These are phyloP conservation scores for Myxocyprinus asiaticus DNA, from an alignment of 2,113 vertebrate genomes.

Conservation along the genomic window DNA sequence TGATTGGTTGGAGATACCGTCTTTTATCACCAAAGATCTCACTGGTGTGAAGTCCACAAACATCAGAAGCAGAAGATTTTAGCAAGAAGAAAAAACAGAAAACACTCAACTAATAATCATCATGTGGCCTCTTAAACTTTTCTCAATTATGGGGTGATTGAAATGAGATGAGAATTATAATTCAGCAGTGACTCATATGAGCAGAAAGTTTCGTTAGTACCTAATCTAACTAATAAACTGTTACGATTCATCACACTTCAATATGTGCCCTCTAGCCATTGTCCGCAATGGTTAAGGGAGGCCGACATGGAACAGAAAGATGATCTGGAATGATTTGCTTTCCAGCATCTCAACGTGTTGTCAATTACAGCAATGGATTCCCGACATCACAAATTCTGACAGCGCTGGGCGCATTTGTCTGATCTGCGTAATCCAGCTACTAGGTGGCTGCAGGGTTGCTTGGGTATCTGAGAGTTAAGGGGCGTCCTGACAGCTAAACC, in stretches of 20 bases:
- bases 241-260: slow-evolving; percentile 64
- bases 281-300: slow-evolving; percentile 69
- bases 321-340: slow-evolving; percentile 75
- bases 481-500: slow-evolving; percentile 66
- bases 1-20: no score
- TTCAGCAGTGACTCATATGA: not conserved
- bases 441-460: slow-evolving; percentile 65
- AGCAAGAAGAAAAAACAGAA: no score
- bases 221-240: slow-evolving; percentile 57
- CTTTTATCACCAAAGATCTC: no score
- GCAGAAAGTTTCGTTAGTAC: slow-evolving; percentile 37
- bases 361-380: slow-evolving; percentile 73
- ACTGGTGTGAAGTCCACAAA: not conserved
- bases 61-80: not conserved
- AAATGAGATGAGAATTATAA: slow-evolving; percentile 30
- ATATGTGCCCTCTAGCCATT: slow-evolving; percentile 68
- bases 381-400: slow-evolving; percentile 67
- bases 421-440: slow-evolving; percentile 61
- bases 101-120: not conserved
- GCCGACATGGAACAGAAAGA: slow-evolving; percentile 61
- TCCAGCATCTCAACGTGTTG: slow-evolving; percentile 68
- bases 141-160: slow-evolving; percentile 11
- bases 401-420: slow-evolving; percentile 64
- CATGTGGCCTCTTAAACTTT: slow-evolving; percentile 9
- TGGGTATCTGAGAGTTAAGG: slow-evolving; percentile 61